These are phyloP conservation scores for Neodiprion pinetum DNA, from an alignment of 1,140 invertebrate species.

Conservation along the genomic window DNA sequence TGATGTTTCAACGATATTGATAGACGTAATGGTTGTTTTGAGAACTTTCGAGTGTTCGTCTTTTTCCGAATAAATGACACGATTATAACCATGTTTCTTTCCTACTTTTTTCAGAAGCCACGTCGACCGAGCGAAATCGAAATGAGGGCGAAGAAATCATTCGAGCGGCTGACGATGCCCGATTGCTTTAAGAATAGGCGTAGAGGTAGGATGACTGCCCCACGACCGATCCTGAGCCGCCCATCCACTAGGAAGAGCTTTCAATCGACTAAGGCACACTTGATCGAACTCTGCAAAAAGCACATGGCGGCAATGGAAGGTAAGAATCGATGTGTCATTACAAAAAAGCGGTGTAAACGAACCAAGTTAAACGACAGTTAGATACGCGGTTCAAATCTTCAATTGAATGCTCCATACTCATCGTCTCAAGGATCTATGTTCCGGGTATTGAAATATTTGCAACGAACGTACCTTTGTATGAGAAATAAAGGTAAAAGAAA, in stretches of 20 bases:
- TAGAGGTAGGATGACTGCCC: constrained; percentile 31
- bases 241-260: constrained; percentile 31
- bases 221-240: constrained; percentile 30
- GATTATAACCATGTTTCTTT: background rate
- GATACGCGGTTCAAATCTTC: background rate
- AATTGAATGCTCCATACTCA: too few species aligned
- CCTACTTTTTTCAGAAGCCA: background rate
- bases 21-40: too few species aligned
- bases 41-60: too few species aligned
- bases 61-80: too few species aligned
- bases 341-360: background rate
- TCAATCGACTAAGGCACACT: background rate
- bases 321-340: background rate
- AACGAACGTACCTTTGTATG: too few species aligned
- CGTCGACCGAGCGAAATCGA: constrained; percentile 60
- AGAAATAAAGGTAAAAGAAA: too few species aligned
- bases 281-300: background rate
- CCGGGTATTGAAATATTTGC: too few species aligned
- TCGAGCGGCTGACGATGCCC: constrained; percentile 65
- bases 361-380: background rate
- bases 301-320: background rate
- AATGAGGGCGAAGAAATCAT: constrained; percentile 62
- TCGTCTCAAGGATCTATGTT: too few species aligned
- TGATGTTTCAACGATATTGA: too few species aligned
- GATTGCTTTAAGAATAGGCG: constrained; percentile 65